Evolutionary conservation across 2,888 invertebrate species (phyloP).

Genomic region (Zootermopsis nevadensis): DNA sequence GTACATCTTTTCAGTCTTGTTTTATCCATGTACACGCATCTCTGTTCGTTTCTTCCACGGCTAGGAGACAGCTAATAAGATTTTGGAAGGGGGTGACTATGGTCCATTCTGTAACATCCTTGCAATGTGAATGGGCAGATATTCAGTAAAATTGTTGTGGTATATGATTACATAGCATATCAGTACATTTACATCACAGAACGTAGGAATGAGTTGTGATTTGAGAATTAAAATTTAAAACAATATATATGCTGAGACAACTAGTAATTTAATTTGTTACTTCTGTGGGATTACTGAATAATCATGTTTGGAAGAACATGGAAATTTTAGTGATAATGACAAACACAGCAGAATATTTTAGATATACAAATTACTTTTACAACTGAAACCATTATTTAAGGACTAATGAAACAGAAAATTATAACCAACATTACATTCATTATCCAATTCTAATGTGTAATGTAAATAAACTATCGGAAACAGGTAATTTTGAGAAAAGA

Average conservation of each 20-base stretch:
- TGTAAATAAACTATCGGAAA: not conserved
- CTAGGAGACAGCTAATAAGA: too few species aligned
- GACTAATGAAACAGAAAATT: not conserved
- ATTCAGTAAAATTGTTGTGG: too few species aligned
- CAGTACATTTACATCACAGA: too few species aligned
- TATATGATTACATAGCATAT: too few species aligned
- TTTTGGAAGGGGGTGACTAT: too few species aligned
- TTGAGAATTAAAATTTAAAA: not conserved
- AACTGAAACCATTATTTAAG: not conserved
- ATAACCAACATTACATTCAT: conserved; percentile 15
- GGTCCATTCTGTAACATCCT: too few species aligned
- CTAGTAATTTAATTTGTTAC: conserved; percentile 21
- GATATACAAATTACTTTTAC: not conserved
- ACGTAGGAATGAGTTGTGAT: too few species aligned
- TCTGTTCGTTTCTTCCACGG: too few species aligned
- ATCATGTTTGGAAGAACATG: conserved; percentile 16
- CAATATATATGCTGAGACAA: conserved; percentile 16
- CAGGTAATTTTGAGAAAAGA: conserved; percentile 29
- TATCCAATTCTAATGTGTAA: not conserved
- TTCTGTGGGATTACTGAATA: not conserved
- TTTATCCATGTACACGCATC: too few species aligned
- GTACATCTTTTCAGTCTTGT: too few species aligned
- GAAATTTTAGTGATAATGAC: conserved; percentile 1
- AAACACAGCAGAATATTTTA: conserved; percentile 21
- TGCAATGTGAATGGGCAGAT: too few species aligned